Evolutionary conservation across 2,797 vertebrate species (phyloP).

Genomic region (Cephalopachus bancanus): DNA sequence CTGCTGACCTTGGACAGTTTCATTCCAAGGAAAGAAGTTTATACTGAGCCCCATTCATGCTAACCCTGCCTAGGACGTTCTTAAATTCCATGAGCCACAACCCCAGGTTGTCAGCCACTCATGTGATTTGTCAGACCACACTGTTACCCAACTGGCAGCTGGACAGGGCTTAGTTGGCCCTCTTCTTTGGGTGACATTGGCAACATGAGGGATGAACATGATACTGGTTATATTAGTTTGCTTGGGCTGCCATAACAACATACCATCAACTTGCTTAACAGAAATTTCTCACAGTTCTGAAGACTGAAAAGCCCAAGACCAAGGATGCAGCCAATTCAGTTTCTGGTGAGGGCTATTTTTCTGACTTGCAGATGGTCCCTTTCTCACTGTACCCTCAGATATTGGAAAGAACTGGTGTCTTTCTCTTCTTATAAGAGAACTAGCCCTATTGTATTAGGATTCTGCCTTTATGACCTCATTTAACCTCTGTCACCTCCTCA

Average conservation of each 20-base stretch:
- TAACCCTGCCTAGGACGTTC: conserved; percentile 67
- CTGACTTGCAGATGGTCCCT: neutral
- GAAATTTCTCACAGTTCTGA: conserved; percentile 48
- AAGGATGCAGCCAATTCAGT: neutral
- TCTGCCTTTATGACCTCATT: neutral
- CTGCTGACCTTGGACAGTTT: conserved; percentile 39
- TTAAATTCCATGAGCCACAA: conserved; percentile 35
- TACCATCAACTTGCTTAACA: conserved; percentile 16
- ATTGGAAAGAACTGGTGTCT: neutral
- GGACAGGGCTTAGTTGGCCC: neutral
- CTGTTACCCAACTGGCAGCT: conserved; percentile 27
- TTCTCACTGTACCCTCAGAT: neutral
- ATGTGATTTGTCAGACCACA: conserved; percentile 52
- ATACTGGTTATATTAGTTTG: conserved; percentile 47
- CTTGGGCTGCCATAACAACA: conserved; percentile 43
- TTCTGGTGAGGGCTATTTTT: conserved; percentile 20
- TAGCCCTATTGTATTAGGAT: neutral
- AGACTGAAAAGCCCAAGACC: neutral
- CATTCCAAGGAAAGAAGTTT: conserved; percentile 36
- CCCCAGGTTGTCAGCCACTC: conserved; percentile 38
- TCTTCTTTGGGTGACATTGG: conserved; percentile 56
- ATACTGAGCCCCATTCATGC: conserved; percentile 46
- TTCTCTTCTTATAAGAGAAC: neutral
- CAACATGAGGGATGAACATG: conserved; percentile 28
- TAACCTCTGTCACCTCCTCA: neutral